Conservation (phyloP, 2,113 vertebrate species). For the Anhinga anhinga region DNA sequence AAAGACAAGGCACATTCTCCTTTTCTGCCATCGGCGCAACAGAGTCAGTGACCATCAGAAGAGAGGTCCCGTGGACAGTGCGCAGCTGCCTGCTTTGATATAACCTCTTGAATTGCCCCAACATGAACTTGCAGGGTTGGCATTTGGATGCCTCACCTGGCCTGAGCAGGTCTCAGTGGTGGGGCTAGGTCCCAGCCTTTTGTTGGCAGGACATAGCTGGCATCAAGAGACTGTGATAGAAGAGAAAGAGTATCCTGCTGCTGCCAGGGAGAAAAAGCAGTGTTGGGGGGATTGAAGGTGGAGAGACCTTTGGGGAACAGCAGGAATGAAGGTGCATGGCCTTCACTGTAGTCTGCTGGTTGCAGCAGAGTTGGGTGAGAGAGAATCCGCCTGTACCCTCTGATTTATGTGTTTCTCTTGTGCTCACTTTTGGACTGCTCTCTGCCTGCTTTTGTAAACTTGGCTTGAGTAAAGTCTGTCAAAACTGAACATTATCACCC, state of each 20-base stretch:
- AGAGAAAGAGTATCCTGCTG: background rate
- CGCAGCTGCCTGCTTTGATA: background rate
- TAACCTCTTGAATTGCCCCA: background rate
- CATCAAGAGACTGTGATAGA: background rate
- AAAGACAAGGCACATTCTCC: background rate
- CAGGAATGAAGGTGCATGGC: background rate
- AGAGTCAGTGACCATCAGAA: background rate
- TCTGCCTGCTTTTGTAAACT: background rate
- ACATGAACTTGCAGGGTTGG: background rate
- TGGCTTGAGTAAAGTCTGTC: background rate
- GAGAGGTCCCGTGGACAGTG: background rate
- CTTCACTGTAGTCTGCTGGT: background rate
- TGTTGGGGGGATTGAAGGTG: background rate
- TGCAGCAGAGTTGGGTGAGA: background rate
- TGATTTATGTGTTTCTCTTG: background rate
- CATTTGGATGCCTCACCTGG: background rate
- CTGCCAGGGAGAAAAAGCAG: background rate
- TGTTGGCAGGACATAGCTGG: rapidly evolving
- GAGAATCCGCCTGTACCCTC: background rate
- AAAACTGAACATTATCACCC: background rate
- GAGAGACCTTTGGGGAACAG: background rate
- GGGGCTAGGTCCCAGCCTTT: background rate
- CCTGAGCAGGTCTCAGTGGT: background rate
- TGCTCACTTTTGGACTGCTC: background rate
- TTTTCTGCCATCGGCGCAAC: rapidly evolving